Evolutionary conservation across 92 coral and sea anemone genomes (phyloP).

Genomic region (Phenganax marumi): DNA sequence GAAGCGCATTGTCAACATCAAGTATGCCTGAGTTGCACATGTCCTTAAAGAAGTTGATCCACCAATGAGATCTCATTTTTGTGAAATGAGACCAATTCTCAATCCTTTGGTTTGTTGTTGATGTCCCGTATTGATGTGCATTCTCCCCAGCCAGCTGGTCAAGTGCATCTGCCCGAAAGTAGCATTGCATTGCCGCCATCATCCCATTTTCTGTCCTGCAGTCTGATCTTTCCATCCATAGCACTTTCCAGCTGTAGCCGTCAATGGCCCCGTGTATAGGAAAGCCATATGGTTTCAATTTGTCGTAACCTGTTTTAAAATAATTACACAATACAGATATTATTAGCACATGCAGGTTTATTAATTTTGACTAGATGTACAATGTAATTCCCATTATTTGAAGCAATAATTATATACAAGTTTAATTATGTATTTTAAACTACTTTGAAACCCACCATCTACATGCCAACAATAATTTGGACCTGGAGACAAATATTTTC

Average conservation of each 20-base stretch:
- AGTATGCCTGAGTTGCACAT: constrained; percentile 1
- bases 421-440: not conserved
- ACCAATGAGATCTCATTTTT: constrained; percentile 8
- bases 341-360: not conserved
- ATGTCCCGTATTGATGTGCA: not conserved
- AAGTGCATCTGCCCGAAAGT: not conserved
- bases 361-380: not conserved
- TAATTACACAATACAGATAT: no score
- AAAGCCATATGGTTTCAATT: not conserved
- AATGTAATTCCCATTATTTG: not conserved
- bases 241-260: not conserved
- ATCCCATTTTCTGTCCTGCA: not conserved
- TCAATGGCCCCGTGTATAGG: constrained; percentile 2
- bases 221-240: not conserved
- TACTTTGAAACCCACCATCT: not conserved
- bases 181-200: not conserved
- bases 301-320: not conserved
- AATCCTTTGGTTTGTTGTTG: constrained; percentile 7
- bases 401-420: not conserved
- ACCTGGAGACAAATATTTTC: constrained; percentile 31
- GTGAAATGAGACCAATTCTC: not conserved
- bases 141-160: constrained; percentile 3
- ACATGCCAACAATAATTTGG: constrained; percentile 21
- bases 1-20: not conserved
- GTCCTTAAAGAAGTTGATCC: constrained; percentile 1